These are phyloP conservation scores for Acanthurus tractus DNA, from an alignment of 2,797 vertebrate species.

Conservation along the genomic window DNA sequence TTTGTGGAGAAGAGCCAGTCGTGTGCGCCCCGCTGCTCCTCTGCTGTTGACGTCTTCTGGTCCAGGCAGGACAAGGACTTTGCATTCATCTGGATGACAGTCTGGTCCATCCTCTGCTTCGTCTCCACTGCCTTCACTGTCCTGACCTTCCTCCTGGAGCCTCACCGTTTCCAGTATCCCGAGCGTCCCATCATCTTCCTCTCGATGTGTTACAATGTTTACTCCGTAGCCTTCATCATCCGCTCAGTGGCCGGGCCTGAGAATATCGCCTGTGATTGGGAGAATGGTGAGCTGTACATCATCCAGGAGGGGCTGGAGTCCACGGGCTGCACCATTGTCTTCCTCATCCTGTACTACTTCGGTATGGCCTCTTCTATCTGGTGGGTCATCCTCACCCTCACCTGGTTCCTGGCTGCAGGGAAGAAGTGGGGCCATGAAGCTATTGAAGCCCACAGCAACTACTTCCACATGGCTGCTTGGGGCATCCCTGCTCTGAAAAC, in stretches of 20 bases:
- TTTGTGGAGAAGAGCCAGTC: slow-evolving; percentile 95
- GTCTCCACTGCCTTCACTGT: slow-evolving; percentile 97
- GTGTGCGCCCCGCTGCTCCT: slow-evolving; percentile 93
- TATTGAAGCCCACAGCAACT: slow-evolving; percentile 97
- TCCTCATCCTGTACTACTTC: slow-evolving; percentile 98
- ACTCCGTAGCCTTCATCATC: slow-evolving; percentile 97
- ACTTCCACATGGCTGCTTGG: slow-evolving; percentile 99
- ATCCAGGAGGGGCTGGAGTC: slow-evolving; percentile 98
- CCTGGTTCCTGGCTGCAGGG: slow-evolving; percentile 97
- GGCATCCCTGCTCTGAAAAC: slow-evolving; percentile 97
- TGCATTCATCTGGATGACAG: slow-evolving; percentile 97
- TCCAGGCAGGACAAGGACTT: slow-evolving; percentile 96
- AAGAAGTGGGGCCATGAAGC: slow-evolving; percentile 99
- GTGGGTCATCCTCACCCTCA: slow-evolving; percentile 98
- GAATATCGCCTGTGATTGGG: slow-evolving; percentile 96
- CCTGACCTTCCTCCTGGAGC: slow-evolving; percentile 96
- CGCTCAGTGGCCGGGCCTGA: slow-evolving; percentile 93
- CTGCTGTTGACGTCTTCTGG: slow-evolving; percentile 96
- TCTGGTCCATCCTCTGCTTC: slow-evolving; percentile 97
- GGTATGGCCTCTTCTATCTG: slow-evolving; percentile 98
- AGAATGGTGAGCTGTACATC: slow-evolving; percentile 93
- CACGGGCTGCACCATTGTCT: slow-evolving; percentile 97
- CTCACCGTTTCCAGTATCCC: slow-evolving; percentile 97
- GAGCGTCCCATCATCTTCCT: slow-evolving; percentile 99
- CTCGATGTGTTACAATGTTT: slow-evolving; percentile 98